Percentiles rank a stretch among this genome's conserved stretches.
Evolutionary conservation across 2,888 invertebrate genomes (phyloP).

Genomic region (Andrena bucephala): DNA sequence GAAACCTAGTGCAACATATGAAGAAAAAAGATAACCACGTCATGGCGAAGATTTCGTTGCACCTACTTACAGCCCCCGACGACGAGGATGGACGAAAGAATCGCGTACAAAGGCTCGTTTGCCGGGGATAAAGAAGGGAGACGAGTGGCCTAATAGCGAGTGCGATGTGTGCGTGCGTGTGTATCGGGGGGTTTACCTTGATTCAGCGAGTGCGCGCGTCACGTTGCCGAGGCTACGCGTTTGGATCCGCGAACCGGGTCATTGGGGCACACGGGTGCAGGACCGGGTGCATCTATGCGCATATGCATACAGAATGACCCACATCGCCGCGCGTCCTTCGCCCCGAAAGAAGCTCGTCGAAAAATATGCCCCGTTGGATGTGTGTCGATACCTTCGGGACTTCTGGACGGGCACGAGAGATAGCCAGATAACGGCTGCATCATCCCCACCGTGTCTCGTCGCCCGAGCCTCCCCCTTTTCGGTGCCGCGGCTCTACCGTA

Average conservation of each 20-base stretch:
- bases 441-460: conserved; percentile 17
- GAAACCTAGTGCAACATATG: no score
- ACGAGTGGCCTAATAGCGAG: conserved; percentile 45
- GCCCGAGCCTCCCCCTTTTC: not conserved
- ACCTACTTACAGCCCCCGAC: not conserved
- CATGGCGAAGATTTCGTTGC: no score
- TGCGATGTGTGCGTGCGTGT: not conserved
- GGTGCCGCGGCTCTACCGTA: conserved; percentile 19
- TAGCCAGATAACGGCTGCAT: conserved; percentile 9
- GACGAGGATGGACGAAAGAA: not conserved
- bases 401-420: conserved; percentile 1
- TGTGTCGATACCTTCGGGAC: conserved; percentile 57
- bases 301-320: conserved; percentile 68
- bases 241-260: conserved; percentile 78
- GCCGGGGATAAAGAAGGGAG: conserved; percentile 1
- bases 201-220: conserved; percentile 68
- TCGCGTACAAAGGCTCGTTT: not conserved
- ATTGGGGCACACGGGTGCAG: conserved; percentile 80
- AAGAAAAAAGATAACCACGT: no score
- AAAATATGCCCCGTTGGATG: conserved; percentile 50
- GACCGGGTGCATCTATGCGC: conserved; percentile 69
- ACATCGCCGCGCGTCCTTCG: conserved; percentile 67
- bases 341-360: conserved; percentile 42
- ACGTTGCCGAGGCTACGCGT: conserved; percentile 64
- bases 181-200: conserved; percentile 67